A percentile compares a stretch with the other conserved stretches of the same genome.
Conservation (phyloP, 2,113 vertebrate genomes). For the Mus spicilegus region DNA sequence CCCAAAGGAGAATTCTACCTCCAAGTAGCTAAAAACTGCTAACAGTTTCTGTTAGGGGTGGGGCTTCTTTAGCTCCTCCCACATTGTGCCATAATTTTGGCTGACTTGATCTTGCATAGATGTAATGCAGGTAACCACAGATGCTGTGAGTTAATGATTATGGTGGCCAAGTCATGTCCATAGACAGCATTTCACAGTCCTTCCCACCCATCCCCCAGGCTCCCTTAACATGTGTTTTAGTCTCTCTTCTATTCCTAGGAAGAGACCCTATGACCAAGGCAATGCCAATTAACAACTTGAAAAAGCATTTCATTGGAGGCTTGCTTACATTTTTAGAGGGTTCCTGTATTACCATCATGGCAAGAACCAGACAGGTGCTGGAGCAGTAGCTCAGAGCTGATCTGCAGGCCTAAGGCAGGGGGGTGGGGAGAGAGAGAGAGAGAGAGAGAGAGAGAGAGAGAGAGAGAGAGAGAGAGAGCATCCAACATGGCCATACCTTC, state of each 20-base stretch:
- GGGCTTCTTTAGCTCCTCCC: not conserved
- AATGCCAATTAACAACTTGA: not conserved
- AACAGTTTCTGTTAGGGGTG: not conserved
- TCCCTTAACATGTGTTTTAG: not conserved
- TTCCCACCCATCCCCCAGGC: not conserved
- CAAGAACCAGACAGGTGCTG: not conserved
- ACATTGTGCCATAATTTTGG: not conserved
- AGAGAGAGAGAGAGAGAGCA: too few relatives aligned
- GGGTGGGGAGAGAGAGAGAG: too few relatives aligned
- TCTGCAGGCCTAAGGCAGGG: not conserved
- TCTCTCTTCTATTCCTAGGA: not conserved
- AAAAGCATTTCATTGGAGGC: not conserved
- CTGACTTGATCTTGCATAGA: not conserved
- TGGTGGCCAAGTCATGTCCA: not conserved
- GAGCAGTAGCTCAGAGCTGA: not conserved
- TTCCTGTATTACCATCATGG: not conserved
- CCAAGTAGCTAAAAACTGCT: not conserved
- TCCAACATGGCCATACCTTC: not conserved
- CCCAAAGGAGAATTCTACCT: not conserved
- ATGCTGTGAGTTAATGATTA: not conserved
- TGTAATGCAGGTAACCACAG: not conserved
- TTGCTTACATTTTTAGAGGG: not conserved
- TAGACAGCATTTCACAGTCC: not conserved
- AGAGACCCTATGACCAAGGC: not conserved
- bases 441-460: too few relatives aligned